These are phyloP conservation scores for Siniperca obscura DNA, from an alignment of 2,797 vertebrate genomes.

Conservation along the genomic window DNA sequence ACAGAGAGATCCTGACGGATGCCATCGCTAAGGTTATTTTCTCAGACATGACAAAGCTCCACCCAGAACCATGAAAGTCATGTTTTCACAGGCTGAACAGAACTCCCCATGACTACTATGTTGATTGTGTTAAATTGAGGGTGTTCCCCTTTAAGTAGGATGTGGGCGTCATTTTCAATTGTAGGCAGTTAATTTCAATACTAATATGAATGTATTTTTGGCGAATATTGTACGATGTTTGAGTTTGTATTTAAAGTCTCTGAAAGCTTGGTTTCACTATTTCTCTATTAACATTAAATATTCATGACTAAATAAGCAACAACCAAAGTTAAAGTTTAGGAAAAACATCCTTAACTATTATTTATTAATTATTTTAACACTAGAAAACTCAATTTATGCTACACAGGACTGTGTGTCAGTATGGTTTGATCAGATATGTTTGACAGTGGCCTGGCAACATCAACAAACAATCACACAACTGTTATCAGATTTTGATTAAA, in stretches of 20 bases:
- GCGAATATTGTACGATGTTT: not conserved
- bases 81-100: not conserved
- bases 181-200: not conserved
- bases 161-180: not conserved
- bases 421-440: slow-evolving; percentile 1
- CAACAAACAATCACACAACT: not conserved
- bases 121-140: not conserved
- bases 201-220: not conserved
- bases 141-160: not conserved
- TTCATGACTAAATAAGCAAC: not conserved
- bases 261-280: not conserved
- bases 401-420: not conserved
- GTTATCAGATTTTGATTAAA: not conserved
- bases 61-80: not conserved
- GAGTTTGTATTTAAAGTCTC: not conserved
- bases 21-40: not conserved
- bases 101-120: not conserved
- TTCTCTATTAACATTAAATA: not conserved
- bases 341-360: not conserved
- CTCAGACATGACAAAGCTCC: not conserved
- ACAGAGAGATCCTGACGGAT: not conserved
- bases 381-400: not conserved
- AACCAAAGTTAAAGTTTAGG: not conserved
- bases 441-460: not conserved
- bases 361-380: not conserved